Evolutionary conservation across 2,113 vertebrate species (phyloP), one percentile per base, ranked within the genome.

Genomic region (Pteropus alecto): DNA sequence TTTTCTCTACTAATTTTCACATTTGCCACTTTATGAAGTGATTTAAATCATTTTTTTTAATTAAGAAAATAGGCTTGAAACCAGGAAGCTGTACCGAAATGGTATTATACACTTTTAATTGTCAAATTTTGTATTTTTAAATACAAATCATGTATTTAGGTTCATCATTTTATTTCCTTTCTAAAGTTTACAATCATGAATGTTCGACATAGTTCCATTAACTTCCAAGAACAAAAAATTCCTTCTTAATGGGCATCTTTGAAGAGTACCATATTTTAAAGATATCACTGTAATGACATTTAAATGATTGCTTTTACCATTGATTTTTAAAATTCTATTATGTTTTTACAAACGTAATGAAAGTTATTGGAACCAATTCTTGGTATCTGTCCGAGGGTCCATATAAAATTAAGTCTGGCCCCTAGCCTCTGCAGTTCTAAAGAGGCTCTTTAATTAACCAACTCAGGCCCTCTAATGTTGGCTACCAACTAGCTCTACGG

Each of bases 111-210:
- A 85, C 18, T 67, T 87, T 87, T 33, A 19, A 67, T 24, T 81
- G 7, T 84, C 78, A 93, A 78, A 35, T 82, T 89, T 92, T 94
- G 4, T 93, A 93, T 90, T 92, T 96, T 51, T 93, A 51, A 93
- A 89, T 89, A 89, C 16, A 65, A 88, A 43, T 51, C 9, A 77
- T 81, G 67, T 81, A 83, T 48, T 18, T 65, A 76, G 38, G 67
- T 46, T 63, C n/a, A 48, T 35, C 19, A 76, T 86, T 95, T 95
- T 87, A 95, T 81, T 93, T 90, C 7, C 58, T 96, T 92, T 26
- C 38, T 74, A 90, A 86, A 94, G 78, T 85, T 74, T 79, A 30
- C 70, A 81, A 94, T 79, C 26, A 84, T 70, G 30, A 85, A 65
- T 56, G 22, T 88, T 91, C 82, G 19, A 77, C 9, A 90, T 24